Conservation (phyloP, 2,113 vertebrate genomes). For the Arothron firmamentum region DNA sequence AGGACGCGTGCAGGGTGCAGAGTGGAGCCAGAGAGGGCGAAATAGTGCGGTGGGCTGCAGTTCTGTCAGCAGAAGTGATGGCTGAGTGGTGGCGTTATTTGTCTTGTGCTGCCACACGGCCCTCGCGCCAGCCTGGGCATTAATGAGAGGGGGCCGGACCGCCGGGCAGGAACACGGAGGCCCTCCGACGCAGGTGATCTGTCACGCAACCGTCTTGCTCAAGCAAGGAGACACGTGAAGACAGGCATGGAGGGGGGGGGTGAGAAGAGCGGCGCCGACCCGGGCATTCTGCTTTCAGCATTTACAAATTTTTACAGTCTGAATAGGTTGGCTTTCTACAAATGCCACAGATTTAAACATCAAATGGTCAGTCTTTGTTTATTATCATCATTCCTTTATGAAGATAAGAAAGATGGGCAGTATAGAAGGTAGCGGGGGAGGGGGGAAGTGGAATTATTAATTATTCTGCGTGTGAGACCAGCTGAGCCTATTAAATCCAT, state of each 20-base stretch:
- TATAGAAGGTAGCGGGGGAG: constrained; percentile 35
- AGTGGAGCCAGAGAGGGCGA: constrained; percentile 72
- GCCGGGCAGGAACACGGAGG: constrained; percentile 73
- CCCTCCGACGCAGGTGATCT: constrained; percentile 72
- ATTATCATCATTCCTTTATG: constrained; percentile 25
- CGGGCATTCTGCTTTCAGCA: constrained; percentile 30
- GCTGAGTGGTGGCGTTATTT: constrained; percentile 77
- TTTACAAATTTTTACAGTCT: constrained; percentile 14
- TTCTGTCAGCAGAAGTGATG: constrained; percentile 84
- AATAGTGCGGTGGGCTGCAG: constrained; percentile 80
- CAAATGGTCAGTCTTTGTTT: constrained; percentile 14
- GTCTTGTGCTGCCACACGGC: constrained; percentile 79
- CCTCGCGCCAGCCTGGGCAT: constrained; percentile 73
- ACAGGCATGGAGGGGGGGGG: constrained; percentile 39
- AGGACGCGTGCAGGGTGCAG: constrained; percentile 73
- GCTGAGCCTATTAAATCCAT: constrained; percentile 50
- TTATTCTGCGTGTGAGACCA: constrained; percentile 46
- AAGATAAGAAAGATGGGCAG: constrained; percentile 45
- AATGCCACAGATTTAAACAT: too few species aligned
- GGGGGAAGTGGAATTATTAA: constrained; percentile 41
- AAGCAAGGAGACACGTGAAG: constrained; percentile 57
- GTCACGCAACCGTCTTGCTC: constrained; percentile 68
- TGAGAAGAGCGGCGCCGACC: constrained; percentile 20
- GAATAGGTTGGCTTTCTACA: constrained; percentile 9
- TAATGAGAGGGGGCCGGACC: constrained; percentile 80